phyloP scores from a whole-genome alignment of 2,113 vertebrate species.

The Mungos mungo region DNA sequence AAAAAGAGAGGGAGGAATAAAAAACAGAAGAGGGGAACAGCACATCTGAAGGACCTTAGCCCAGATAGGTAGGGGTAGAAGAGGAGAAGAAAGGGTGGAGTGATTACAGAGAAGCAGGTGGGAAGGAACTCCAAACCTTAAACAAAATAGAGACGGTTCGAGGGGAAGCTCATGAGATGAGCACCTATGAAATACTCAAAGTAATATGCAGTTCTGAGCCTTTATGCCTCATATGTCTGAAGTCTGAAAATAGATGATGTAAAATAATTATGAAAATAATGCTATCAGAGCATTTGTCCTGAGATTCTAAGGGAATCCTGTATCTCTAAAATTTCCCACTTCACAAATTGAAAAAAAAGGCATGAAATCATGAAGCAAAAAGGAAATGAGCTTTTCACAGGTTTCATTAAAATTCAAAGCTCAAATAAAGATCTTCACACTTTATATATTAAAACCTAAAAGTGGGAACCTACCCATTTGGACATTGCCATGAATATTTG shows the following conservation, averaged over 20 bases:
- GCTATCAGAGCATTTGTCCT: not conserved
- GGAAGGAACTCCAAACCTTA: not conserved
- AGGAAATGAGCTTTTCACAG: conserved; percentile 15
- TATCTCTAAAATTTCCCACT: not conserved
- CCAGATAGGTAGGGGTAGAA: not conserved
- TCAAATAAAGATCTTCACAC: not conserved
- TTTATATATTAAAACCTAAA: not conserved
- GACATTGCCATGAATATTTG: not conserved
- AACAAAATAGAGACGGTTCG: not conserved
- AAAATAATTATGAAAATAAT: conserved; percentile 43
- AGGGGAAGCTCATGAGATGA: not conserved
- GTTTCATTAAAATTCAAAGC: not conserved
- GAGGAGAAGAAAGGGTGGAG: not conserved
- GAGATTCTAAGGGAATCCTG: not conserved
- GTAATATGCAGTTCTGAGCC: not conserved
- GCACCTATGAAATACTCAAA: not conserved
- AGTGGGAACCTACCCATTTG: not conserved
- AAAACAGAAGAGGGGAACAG: not conserved
- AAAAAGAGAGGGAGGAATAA: not conserved
- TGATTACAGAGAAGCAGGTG: not conserved
- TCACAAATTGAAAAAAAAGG: conserved; percentile 4
- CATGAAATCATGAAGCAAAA: conserved; percentile 7
- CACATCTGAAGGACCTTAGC: not conserved
- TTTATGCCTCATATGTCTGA: not conserved
- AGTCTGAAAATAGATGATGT: not conserved